These are phyloP conservation scores for Iphiclides podalirius DNA, from an alignment of 2,888 invertebrate genomes.

Conservation along the genomic window DNA sequence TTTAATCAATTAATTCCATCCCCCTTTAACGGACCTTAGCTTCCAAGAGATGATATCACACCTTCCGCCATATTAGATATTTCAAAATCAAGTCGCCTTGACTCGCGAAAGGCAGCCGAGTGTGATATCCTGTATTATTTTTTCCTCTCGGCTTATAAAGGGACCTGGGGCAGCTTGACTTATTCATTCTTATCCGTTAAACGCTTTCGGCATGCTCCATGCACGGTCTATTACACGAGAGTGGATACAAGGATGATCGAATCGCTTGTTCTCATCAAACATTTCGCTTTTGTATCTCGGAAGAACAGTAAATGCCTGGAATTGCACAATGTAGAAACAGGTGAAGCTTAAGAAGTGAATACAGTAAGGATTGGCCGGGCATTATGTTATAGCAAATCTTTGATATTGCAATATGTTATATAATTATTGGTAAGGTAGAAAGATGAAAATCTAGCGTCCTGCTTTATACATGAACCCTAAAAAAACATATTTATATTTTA, in stretches of 20 bases:
- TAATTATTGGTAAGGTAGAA: too few species aligned
- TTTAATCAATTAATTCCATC: too few species aligned
- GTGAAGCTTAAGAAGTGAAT: too few species aligned
- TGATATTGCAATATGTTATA: too few species aligned
- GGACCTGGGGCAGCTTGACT: constrained; percentile 5
- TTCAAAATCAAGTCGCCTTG: constrained; percentile 19
- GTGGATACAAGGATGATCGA: not conserved
- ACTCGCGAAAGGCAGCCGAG: constrained; percentile 6
- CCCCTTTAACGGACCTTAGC: constrained; percentile 1
- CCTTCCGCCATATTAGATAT: constrained; percentile 2
- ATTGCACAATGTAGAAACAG: too few species aligned
- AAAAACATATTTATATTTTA: too few species aligned
- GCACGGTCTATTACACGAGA: not conserved
- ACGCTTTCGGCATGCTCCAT: not conserved
- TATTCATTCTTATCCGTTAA: constrained; percentile 4
- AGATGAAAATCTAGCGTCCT: too few species aligned
- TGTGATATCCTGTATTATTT: constrained; percentile 14
- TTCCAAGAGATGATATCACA: not conserved
- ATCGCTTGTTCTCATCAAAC: not conserved
- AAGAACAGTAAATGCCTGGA: too few species aligned
- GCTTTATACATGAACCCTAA: too few species aligned
- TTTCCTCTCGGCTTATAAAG: constrained; percentile 11
- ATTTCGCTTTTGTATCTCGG: not conserved
- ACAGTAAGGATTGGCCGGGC: too few species aligned
- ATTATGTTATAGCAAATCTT: too few species aligned